These are phyloP conservation scores for Scopus umbretta DNA, from an alignment of 2,113 vertebrate species.

Conservation along the genomic window DNA sequence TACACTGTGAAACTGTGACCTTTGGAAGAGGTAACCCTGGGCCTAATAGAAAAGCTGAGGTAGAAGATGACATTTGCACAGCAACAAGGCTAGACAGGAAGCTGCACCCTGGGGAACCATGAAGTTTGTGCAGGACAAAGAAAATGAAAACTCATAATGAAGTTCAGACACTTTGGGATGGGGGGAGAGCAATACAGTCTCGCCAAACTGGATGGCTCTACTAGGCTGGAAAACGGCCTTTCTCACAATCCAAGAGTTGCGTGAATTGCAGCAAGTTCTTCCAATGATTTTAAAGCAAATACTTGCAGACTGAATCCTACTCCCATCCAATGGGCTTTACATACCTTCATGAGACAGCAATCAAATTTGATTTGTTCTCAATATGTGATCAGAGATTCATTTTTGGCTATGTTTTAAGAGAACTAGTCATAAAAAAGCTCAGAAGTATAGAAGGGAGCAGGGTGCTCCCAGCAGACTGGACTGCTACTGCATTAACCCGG, in stretches of 20 bases:
- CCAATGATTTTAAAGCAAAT: slow-evolving; percentile 30
- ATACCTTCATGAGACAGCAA: slow-evolving; percentile 37
- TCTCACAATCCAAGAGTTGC: not conserved
- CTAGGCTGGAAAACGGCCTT: not conserved
- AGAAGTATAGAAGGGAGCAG: not conserved
- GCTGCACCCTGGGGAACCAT: slow-evolving; percentile 50
- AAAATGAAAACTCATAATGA: slow-evolving; percentile 51
- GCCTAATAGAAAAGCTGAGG: not conserved
- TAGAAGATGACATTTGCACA: slow-evolving; percentile 19
- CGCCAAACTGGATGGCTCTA: slow-evolving; percentile 33
- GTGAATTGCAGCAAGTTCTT: slow-evolving; percentile 5
- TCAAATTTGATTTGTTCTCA: slow-evolving; percentile 19
- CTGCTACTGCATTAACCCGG: not conserved
- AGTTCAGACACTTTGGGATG: not conserved
- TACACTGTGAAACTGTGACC: not conserved
- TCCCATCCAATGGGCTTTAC: slow-evolving; percentile 30
- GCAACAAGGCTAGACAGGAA: slow-evolving; percentile 59
- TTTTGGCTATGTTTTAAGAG: not conserved
- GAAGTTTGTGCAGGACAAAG: slow-evolving; percentile 40
- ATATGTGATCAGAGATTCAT: not conserved
- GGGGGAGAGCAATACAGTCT: not conserved
- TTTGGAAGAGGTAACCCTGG: slow-evolving; percentile 37
- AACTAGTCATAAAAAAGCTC: not conserved
- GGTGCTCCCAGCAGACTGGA: not conserved
- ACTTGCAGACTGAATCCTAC: slow-evolving; percentile 10